Evolutionary conservation across 2,888 invertebrate genomes (phyloP).

Genomic region (Epiblema foenella): DNA sequence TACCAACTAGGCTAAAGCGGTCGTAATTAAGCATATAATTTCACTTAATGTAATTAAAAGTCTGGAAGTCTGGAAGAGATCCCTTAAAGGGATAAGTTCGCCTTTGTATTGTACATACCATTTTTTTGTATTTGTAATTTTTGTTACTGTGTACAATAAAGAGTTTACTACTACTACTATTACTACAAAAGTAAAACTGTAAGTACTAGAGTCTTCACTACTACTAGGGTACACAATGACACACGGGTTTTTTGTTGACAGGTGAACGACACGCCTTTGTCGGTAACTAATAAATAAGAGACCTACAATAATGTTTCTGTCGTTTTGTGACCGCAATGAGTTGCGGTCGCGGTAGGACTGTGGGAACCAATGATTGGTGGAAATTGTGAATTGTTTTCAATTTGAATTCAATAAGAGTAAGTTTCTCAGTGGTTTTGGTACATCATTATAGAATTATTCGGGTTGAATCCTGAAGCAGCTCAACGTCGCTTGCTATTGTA

Average conservation of each 20-base stretch:
- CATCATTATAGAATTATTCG: background rate
- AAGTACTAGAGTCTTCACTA: no score
- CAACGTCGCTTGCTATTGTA: no score
- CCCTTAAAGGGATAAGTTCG: no score
- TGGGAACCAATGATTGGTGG: background rate
- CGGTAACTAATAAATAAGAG: background rate
- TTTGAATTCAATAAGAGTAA: background rate
- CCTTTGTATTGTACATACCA: no score
- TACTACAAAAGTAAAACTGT: no score
- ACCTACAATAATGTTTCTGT: background rate
- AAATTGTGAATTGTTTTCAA: background rate
- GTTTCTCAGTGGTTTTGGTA: background rate
- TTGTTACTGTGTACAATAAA: no score
- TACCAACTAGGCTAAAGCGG: no score
- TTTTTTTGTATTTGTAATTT: no score
- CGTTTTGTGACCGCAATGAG: slow-evolving; percentile 4
- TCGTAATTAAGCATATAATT: no score
- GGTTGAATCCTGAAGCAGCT: background rate
- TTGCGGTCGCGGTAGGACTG: background rate
- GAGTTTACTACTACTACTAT: no score
- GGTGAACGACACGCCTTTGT: background rate
- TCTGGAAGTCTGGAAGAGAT: no score
- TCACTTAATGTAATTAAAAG: no score
- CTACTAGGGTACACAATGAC: background rate
- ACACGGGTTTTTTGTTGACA: background rate